A percentile compares a stretch with the other conserved stretches of the same genome.
phyloP scores from a whole-genome alignment of 2,797 vertebrate species.

The Sus cebifrons region DNA sequence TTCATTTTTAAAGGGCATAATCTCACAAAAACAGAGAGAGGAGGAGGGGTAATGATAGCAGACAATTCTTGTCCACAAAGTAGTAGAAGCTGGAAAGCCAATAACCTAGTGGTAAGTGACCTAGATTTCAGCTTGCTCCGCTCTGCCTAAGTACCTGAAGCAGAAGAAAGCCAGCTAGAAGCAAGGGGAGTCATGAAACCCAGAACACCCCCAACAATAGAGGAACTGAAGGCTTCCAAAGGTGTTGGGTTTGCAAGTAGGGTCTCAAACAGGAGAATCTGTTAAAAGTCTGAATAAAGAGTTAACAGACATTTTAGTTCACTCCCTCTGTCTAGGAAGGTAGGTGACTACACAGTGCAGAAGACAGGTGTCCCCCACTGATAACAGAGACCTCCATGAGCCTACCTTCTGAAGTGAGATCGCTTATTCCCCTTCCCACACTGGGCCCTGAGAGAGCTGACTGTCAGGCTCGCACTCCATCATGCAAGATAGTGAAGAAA shows the following conservation, averaged over 20 bases:
- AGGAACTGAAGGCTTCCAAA: not conserved
- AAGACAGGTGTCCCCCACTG: not conserved
- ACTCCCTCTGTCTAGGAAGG: not conserved
- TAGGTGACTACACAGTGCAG: not conserved
- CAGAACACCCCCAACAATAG: not conserved
- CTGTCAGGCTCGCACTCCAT: not conserved
- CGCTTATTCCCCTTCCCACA: not conserved
- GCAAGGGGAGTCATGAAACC: not conserved
- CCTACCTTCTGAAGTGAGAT: not conserved
- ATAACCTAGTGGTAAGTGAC: not conserved
- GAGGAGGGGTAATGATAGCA: not conserved
- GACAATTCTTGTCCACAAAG: not conserved
- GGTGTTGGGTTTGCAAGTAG: not conserved
- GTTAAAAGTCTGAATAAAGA: not conserved
- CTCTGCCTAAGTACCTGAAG: not conserved
- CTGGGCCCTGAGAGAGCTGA: not conserved
- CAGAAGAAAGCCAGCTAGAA: not conserved
- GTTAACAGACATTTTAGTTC: not conserved
- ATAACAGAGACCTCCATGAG: not conserved
- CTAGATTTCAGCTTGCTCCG: not conserved
- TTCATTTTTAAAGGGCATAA: not conserved
- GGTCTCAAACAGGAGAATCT: not conserved
- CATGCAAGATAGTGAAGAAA: not conserved
- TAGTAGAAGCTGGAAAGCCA: not conserved
- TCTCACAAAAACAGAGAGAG: not conserved